Evolutionary conservation across 2,113 vertebrate genomes (phyloP), one percentile per base, ranked within the genome.

Genomic region (Phyllostomus hastatus): DNA sequence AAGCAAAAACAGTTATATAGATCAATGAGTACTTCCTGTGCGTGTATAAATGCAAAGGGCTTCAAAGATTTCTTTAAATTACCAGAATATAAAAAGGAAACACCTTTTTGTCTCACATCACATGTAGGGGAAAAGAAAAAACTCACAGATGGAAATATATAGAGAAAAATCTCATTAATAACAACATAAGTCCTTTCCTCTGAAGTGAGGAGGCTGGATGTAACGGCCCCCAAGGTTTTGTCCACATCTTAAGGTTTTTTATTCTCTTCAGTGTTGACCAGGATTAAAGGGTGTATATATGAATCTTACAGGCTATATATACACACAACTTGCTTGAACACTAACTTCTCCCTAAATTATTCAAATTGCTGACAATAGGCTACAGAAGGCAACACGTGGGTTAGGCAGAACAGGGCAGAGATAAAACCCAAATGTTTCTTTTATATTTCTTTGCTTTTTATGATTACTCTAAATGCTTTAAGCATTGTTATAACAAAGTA

Each of bases 401-500:
- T 84, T 12, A 66, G 78, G 87, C 38, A 91, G 90, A 48, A 69
- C 79, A 73, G 33, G 54, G 69, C 41, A 75, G 35, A 0, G 54
- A 57, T 11, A 19, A 91, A 81, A 85, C 31, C n/a, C 84, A 26
- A 52, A 64, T 20, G 85, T 84, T 72, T 80, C 95, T 59, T 83
- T 69, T 33, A 6, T 22, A 83, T 88, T 86, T 41, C 88, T 72
- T 72, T 83, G 84, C 67, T 94, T 87, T 92, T 67, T 75, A 10
- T 28, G 81, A 85, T 83, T 59, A 54, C 76, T 52, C 85, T 28
- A 61, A 73, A 75, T 17, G 69, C 24, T 81, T 73, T 73, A 80
- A 90, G 95, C 81, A 84, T 81, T 81, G 89, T 48, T 90, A 72
- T 1, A 88, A 64, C 85, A 93, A 93, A 97, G 75, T n/a, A 48